phyloP scores from a whole-genome alignment of 2,797 vertebrate genomes.

The Ispidina lecontei region DNA sequence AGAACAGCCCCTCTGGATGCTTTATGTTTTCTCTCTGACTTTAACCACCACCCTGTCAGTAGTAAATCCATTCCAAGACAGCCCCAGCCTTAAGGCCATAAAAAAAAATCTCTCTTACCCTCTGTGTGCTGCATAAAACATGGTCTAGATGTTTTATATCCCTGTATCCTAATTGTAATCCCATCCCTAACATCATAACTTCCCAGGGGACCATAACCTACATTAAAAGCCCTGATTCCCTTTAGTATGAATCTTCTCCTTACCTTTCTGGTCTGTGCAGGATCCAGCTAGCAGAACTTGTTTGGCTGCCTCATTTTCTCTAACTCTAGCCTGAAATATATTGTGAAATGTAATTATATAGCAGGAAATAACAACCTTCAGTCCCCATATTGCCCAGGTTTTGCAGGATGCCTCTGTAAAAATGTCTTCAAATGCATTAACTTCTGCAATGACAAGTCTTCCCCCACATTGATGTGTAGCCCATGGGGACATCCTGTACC shows the following conservation, averaged over 20 bases:
- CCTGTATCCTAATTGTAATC: background rate
- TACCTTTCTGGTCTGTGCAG: background rate
- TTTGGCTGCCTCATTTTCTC: background rate
- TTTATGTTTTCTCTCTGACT: background rate
- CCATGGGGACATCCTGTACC: background rate
- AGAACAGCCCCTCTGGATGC: background rate
- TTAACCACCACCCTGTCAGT: background rate
- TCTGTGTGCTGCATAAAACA: background rate
- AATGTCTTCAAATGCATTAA: slow-evolving; percentile 16
- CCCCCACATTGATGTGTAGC: background rate
- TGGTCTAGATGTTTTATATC: slow-evolving; percentile 11
- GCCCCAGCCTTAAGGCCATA: background rate
- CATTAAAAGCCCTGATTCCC: background rate
- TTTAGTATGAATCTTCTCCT: background rate
- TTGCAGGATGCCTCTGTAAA: slow-evolving; percentile 5
- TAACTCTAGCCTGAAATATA: background rate
- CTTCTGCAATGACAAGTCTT: background rate
- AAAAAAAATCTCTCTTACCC: background rate
- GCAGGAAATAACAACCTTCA: background rate
- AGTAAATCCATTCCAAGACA: background rate
- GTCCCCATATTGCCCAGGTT: background rate
- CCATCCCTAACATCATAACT: background rate
- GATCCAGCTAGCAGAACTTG: background rate
- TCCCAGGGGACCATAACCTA: background rate
- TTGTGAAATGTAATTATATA: background rate